Percentiles rank a stretch among this genome's conserved stretches.
These are phyloP conservation scores for Melanostoma scalare DNA, from an alignment of 2,888 invertebrate species.

Conservation along the genomic window DNA sequence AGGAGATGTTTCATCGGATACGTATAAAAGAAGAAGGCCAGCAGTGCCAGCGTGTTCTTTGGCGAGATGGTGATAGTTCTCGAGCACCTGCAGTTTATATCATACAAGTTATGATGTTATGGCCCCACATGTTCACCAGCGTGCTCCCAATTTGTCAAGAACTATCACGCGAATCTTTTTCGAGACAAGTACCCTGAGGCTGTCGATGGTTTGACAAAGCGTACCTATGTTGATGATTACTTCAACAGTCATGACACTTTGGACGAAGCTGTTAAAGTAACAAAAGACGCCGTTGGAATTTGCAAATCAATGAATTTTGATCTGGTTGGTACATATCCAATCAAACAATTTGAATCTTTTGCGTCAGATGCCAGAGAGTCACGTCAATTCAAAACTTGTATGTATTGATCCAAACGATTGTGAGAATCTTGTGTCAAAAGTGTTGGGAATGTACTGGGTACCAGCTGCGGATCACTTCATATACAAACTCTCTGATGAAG, in stretches of 20 bases:
- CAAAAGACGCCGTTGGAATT: slow-evolving; percentile 3
- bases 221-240: slow-evolving; percentile 59
- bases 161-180: slow-evolving; percentile 8
- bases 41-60: slow-evolving; percentile 45
- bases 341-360: not conserved
- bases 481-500: slow-evolving; percentile 1
- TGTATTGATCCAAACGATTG: not conserved
- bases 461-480: slow-evolving; percentile 3
- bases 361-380: not conserved
- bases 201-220: slow-evolving; percentile 26
- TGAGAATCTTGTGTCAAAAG: not conserved
- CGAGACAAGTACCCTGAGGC: slow-evolving; percentile 21
- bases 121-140: slow-evolving; percentile 63
- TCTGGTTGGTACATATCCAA: not conserved
- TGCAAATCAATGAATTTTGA: slow-evolving; percentile 23
- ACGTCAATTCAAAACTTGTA: not conserved
- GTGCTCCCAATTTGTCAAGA: slow-evolving; percentile 61
- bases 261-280: not conserved
- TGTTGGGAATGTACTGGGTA: slow-evolving; percentile 2
- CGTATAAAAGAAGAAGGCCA: slow-evolving; percentile 30
- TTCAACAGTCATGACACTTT: not conserved
- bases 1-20: slow-evolving; percentile 61
- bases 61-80: slow-evolving; percentile 65
- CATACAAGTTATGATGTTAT: slow-evolving; percentile 68
- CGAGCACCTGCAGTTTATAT: slow-evolving; percentile 42